Conservation (phyloP, 2,888 invertebrate genomes). For the Adineta ricciae region DNA sequence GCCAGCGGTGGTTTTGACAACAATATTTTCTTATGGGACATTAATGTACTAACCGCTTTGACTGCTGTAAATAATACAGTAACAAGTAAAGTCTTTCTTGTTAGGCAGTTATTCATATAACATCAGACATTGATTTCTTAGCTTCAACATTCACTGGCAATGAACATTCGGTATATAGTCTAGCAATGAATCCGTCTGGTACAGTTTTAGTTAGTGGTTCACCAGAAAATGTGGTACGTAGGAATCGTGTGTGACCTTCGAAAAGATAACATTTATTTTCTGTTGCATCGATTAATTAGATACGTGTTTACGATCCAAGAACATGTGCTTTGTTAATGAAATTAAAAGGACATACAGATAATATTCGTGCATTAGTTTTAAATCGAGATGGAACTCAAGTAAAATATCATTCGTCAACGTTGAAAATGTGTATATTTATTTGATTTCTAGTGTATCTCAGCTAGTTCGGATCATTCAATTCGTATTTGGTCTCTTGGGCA, state of each 20-base stretch:
- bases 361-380: slow-evolving; percentile 85
- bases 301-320: slow-evolving; percentile 92
- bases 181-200: slow-evolving; percentile 93
- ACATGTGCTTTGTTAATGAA: slow-evolving; percentile 87
- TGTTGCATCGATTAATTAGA: slow-evolving; percentile 51
- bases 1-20: slow-evolving; percentile 93
- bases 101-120: too few relatives aligned
- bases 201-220: slow-evolving; percentile 83
- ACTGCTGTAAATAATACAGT: slow-evolving; percentile 97
- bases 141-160: slow-evolving; percentile 89
- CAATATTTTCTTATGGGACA: slow-evolving; percentile 95
- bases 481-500: slow-evolving; percentile 91
- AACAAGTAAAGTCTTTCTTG: slow-evolving; percentile 75
- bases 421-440: too few relatives aligned
- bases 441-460: slow-evolving; percentile 71
- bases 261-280: background rate
- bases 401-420: slow-evolving; percentile 36
- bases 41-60: slow-evolving; percentile 86
- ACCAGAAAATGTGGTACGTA: slow-evolving; percentile 43
- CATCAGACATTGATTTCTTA: too few relatives aligned
- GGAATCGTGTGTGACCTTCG: background rate
- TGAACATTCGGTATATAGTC: slow-evolving; percentile 93
- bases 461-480: slow-evolving; percentile 92
- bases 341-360: slow-evolving; percentile 88
- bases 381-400: slow-evolving; percentile 76